A percentile compares a stretch with the other conserved stretches of the same genome.
phyloP scores from a whole-genome alignment of 2,797 vertebrate species.

The Tamandua tetradactyla region DNA sequence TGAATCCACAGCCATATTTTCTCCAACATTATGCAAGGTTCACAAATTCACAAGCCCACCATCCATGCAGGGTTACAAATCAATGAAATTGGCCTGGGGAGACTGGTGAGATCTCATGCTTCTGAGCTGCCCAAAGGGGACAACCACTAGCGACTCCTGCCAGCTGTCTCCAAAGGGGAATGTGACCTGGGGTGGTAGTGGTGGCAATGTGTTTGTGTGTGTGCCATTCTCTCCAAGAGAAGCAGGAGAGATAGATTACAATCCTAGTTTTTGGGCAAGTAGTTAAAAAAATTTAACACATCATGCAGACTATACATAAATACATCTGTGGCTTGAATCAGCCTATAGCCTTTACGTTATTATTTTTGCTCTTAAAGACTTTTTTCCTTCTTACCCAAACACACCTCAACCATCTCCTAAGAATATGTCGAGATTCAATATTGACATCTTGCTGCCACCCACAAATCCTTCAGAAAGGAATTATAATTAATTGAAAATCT shows the following conservation, averaged over 20 bases:
- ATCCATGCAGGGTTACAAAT: not conserved
- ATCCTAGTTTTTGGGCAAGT: slow-evolving; percentile 13
- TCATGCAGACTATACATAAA: not conserved
- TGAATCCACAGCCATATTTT: not conserved
- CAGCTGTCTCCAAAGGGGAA: not conserved
- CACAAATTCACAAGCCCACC: not conserved
- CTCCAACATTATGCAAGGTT: not conserved
- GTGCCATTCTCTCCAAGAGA: not conserved
- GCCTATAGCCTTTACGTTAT: not conserved
- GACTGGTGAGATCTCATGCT: not conserved
- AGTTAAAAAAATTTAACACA: slow-evolving; percentile 22
- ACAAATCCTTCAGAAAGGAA: slow-evolving; percentile 13
- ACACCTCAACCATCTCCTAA: not conserved
- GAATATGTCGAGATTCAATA: not conserved
- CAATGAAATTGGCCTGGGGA: not conserved
- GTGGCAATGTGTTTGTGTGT: no score
- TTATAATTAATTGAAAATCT: slow-evolving; percentile 58
- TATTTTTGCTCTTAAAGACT: slow-evolving; percentile 44
- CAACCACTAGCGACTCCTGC: not conserved
- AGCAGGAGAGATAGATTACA: slow-evolving; percentile 12
- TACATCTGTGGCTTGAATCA: not conserved
- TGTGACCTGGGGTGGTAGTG: not conserved
- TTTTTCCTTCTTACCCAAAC: not conserved
- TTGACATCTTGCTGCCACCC: not conserved
- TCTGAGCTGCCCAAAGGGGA: not conserved